Conservation (phyloP, 2,113 vertebrate species). For the Hyperoodon ampullatus region DNA sequence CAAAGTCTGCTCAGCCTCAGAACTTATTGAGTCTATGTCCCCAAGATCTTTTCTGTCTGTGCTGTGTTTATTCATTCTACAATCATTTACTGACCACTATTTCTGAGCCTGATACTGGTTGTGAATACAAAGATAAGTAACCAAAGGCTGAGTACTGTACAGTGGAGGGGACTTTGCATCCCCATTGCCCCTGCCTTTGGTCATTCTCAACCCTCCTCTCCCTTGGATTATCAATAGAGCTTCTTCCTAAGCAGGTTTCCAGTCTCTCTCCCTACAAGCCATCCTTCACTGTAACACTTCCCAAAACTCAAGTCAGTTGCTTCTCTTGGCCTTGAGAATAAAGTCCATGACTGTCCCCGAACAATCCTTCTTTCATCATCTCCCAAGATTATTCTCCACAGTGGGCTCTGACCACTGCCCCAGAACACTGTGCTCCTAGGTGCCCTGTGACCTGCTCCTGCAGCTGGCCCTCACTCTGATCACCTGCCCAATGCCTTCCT, state of each 20-base stretch:
- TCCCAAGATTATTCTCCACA: neutral
- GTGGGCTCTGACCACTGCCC: neutral
- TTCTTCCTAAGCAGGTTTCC: neutral
- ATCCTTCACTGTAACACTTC: neutral
- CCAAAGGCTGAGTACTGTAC: neutral
- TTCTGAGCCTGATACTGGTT: neutral
- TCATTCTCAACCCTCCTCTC: neutral
- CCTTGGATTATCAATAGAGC: neutral
- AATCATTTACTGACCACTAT: neutral
- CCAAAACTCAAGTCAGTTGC: neutral
- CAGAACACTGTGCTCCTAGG: no score
- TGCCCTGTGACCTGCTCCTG: neutral
- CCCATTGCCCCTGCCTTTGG: neutral
- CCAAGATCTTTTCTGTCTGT: neutral
- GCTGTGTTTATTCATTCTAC: neutral
- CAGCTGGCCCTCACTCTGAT: neutral
- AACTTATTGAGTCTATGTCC: neutral
- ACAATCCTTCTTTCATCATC: neutral
- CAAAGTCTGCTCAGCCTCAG: neutral
- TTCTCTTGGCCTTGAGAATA: conserved; percentile 17
- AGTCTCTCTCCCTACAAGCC: neutral
- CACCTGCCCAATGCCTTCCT: neutral
- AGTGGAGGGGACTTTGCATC: neutral
- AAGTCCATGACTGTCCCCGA: neutral
- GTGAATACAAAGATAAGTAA: neutral